These are phyloP conservation scores for Orthosia incerta DNA, from an alignment of 2,888 invertebrate species.

Conservation along the genomic window DNA sequence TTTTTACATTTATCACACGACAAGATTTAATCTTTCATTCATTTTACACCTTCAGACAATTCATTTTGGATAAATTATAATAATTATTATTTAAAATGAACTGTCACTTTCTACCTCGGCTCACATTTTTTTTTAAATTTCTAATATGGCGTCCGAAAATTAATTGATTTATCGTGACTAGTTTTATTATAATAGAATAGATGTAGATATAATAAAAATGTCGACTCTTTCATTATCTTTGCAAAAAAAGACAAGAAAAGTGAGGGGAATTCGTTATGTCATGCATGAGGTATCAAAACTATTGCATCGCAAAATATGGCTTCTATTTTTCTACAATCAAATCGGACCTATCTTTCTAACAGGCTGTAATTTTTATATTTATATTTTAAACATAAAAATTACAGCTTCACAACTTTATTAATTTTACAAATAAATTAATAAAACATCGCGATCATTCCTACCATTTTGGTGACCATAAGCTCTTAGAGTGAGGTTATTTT, in stretches of 20 bases:
- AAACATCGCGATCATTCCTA: constrained; percentile 29
- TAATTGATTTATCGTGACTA: constrained; percentile 80
- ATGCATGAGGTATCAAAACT: constrained; percentile 74
- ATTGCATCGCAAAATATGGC: constrained; percentile 56
- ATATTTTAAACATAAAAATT: constrained; percentile 30
- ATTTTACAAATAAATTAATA: constrained; percentile 60
- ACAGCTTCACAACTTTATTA: constrained; percentile 21
- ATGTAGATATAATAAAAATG: constrained; percentile 52
- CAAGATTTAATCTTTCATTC: constrained; percentile 73
- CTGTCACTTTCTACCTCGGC: background rate
- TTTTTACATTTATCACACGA: constrained; percentile 81
- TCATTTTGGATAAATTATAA: constrained; percentile 40
- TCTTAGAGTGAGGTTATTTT: too few relatives aligned
- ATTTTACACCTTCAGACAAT: constrained; percentile 49
- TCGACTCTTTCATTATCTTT: constrained; percentile 75
- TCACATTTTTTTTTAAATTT: constrained; percentile 64
- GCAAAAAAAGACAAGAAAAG: constrained; percentile 79
- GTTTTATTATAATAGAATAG: constrained; percentile 76
- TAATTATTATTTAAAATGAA: constrained; percentile 28
- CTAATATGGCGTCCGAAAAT: constrained; percentile 78
- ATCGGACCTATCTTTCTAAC: constrained; percentile 30
- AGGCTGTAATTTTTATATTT: constrained; percentile 23
- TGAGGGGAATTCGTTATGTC: constrained; percentile 68
- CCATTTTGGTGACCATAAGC: background rate
- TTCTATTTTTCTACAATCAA: constrained; percentile 40